These are phyloP conservation scores for Plemyria rubiginata DNA, from an alignment of 2,888 invertebrate species.

Conservation along the genomic window DNA sequence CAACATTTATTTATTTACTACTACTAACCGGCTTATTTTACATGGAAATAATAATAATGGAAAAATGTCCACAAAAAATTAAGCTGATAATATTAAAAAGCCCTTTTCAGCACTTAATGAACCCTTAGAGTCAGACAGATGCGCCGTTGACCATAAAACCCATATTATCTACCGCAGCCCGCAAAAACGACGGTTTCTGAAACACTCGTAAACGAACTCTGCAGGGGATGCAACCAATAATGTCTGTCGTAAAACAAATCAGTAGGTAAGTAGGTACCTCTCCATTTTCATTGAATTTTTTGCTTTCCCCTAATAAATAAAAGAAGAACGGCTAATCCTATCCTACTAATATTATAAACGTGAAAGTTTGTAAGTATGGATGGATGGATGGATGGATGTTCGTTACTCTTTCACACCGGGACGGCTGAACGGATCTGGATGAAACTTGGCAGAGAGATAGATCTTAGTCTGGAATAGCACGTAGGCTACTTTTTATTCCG, in stretches of 20 bases:
- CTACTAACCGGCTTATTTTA: too few species aligned
- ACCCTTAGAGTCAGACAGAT: conserved; percentile 55
- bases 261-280: background rate
- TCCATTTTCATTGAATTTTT: conserved; percentile 7
- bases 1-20: too few species aligned
- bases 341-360: too few species aligned
- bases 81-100: conserved; percentile 1
- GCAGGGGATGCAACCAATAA: conserved; percentile 63
- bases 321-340: too few species aligned
- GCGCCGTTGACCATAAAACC: conserved; percentile 70
- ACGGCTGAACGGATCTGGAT: too few species aligned
- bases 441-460: too few species aligned
- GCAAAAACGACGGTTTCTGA: conserved; percentile 70
- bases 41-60: too few species aligned
- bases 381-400: too few species aligned
- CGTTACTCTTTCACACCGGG: too few species aligned
- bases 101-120: conserved; percentile 34
- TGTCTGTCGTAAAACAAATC: conserved; percentile 50
- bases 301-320: background rate
- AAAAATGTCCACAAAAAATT: background rate
- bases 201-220: conserved; percentile 69
- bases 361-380: too few species aligned
- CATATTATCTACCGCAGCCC: conserved; percentile 60
- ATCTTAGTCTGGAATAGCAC: too few species aligned
- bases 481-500: too few species aligned